Percentiles rank a stretch among this genome's conserved stretches.
phyloP scores from a whole-genome alignment of 2,888 invertebrate species.

The Nephrotoma flavescens region DNA sequence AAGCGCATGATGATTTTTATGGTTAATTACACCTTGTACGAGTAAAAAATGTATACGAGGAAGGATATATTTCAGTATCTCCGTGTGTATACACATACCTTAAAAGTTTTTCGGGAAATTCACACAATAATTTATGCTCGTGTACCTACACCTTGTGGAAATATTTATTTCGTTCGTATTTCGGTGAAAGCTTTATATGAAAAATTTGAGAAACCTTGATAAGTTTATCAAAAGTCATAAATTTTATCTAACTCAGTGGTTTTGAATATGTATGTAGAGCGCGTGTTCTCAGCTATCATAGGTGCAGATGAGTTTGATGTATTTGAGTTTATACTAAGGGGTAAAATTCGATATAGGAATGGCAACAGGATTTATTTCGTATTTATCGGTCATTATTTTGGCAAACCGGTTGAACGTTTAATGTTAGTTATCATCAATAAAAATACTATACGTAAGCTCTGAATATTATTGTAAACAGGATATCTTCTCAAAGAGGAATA shows the following conservation, averaged over 20 bases:
- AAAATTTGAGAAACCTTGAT: background rate
- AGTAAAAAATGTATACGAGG: background rate
- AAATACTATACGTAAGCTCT: too few species aligned
- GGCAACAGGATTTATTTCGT: background rate
- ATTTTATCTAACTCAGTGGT: background rate
- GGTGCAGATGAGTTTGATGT: background rate
- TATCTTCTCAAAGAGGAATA: too few species aligned
- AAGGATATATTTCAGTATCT: background rate
- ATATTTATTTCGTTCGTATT: background rate
- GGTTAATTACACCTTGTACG: background rate
- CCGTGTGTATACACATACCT: background rate
- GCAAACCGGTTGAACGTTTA: too few species aligned
- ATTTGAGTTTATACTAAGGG: background rate
- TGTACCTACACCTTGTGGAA: background rate
- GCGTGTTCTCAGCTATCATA: background rate
- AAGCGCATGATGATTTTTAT: background rate
- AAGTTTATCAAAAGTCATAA: background rate
- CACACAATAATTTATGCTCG: background rate
- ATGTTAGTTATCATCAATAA: too few species aligned
- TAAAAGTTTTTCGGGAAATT: background rate
- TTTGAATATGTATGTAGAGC: background rate
- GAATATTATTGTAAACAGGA: too few species aligned
- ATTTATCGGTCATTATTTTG: too few species aligned
- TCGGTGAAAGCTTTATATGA: background rate
- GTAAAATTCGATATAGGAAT: background rate